Percentiles rank a stretch among this genome's conserved stretches.
Evolutionary conservation across 2,113 vertebrate genomes (phyloP).

Genomic region (Phalacrocorax pelagicus): DNA sequence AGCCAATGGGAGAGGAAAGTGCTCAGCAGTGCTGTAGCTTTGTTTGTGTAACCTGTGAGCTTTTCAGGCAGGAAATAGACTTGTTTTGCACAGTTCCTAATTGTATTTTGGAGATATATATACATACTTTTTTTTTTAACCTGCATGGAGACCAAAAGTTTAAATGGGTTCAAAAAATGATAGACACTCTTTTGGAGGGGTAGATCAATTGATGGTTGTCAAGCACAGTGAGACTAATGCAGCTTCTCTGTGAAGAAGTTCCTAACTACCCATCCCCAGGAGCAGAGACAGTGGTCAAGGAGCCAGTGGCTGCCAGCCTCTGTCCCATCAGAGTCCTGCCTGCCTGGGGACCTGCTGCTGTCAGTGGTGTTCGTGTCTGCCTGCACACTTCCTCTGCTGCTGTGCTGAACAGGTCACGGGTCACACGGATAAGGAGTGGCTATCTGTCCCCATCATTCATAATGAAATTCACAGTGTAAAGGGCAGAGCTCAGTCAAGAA

Average conservation of each 20-base stretch:
- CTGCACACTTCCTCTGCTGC: background rate
- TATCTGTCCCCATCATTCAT: background rate
- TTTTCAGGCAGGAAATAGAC: background rate
- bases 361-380: rapidly evolving
- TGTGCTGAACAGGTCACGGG: rapidly evolving
- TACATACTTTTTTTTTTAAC: background rate
- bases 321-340: background rate
- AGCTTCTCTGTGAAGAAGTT: background rate
- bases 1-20: background rate
- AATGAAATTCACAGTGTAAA: rapidly evolving
- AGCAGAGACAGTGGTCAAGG: background rate
- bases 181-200: background rate
- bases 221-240: background rate
- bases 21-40: background rate
- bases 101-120: background rate
- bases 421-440: rapidly evolving
- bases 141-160: background rate
- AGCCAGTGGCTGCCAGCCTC: background rate
- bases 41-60: background rate
- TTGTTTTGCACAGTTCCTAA: background rate
- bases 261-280: background rate
- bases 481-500: background rate
- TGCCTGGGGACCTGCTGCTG: background rate
- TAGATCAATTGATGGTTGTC: background rate
- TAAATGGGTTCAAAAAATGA: background rate